phyloP scores from a whole-genome alignment of 37 sponge, comb jelly and placozoan genomes.

The Crambe crambe region DNA sequence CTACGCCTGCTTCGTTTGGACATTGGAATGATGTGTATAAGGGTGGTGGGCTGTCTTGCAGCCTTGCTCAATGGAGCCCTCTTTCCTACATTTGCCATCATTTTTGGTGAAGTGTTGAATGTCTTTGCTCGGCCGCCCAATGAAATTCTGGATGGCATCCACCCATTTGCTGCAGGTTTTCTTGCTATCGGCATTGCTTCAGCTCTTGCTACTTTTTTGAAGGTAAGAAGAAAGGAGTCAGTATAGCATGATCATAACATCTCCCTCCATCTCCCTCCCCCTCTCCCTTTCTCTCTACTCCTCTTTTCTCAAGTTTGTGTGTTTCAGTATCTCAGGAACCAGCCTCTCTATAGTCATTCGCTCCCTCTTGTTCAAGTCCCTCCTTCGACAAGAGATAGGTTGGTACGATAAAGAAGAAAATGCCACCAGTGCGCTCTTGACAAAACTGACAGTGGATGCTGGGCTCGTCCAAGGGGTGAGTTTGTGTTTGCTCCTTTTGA shows the following conservation, averaged over 20 bases:
- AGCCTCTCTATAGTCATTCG: constrained; percentile 68
- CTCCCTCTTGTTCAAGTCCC: constrained; percentile 55
- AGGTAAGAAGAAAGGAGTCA: too few relatives aligned
- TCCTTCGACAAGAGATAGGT: constrained; percentile 80
- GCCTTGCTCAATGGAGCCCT: constrained; percentile 48
- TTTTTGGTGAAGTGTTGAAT: constrained; percentile 74
- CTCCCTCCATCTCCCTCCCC: constrained; percentile 2
- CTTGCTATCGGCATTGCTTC: constrained; percentile 47
- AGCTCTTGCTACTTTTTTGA: constrained; percentile 45
- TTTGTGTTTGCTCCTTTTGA: too few relatives aligned
- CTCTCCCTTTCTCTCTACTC: too few relatives aligned
- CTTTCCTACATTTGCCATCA: constrained; percentile 68
- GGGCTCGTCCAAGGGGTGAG: constrained; percentile 70
- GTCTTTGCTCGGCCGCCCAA: constrained; percentile 35
- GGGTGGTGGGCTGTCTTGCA: constrained; percentile 65
- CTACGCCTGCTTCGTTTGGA: constrained; percentile 49
- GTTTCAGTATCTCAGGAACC: constrained; percentile 75
- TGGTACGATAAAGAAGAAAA: constrained; percentile 85
- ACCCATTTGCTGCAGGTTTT: constrained; percentile 57
- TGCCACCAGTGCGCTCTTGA: constrained; percentile 83
- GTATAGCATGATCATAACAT: background rate
- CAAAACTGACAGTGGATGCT: constrained; percentile 83
- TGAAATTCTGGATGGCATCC: constrained; percentile 11
- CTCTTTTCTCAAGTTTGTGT: constrained; percentile 57
- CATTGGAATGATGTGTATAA: constrained; percentile 71